Conservation (phyloP, 2,888 invertebrate species). For the Scaptomyza polygonia region DNA sequence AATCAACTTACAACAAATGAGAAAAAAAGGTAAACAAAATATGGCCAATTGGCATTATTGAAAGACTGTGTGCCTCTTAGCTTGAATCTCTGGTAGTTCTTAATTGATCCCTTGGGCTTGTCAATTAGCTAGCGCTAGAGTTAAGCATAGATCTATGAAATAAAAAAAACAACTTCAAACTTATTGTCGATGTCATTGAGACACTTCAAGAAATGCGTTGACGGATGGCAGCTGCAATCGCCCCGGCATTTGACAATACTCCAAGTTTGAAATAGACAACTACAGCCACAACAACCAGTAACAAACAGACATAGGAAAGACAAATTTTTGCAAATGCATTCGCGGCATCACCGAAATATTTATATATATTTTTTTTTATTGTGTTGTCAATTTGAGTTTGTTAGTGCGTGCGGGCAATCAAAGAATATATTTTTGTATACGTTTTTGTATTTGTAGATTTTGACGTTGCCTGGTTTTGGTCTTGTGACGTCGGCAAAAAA, state of each 20-base stretch:
- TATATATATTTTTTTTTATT: conserved; percentile 1
- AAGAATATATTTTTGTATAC: conserved; percentile 42
- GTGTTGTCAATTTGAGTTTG: conserved; percentile 11
- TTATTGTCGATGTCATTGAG: conserved; percentile 39
- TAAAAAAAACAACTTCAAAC: conserved; percentile 18
- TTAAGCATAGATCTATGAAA: conserved; percentile 1
- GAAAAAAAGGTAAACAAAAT: conserved; percentile 52
- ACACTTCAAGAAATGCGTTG: conserved; percentile 47
- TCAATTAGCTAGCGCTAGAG: conserved; percentile 58
- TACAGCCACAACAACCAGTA: conserved; percentile 4
- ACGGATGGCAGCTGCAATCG: conserved; percentile 46
- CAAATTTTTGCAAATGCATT: conserved; percentile 71
- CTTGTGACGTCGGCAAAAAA: conserved; percentile 62
- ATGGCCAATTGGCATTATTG: conserved; percentile 62
- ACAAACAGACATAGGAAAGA: conserved; percentile 21
- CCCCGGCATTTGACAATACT: conserved; percentile 63
- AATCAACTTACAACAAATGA: background rate
- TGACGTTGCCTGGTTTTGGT: conserved; percentile 64
- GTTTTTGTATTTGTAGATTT: conserved; percentile 32
- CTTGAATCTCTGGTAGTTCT: conserved; percentile 33
- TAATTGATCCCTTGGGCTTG: conserved; percentile 74
- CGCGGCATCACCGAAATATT: conserved; percentile 18
- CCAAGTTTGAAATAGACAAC: conserved; percentile 62
- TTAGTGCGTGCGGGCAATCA: conserved; percentile 64
- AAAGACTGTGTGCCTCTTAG: conserved; percentile 16